Percentiles rank a stretch among this genome's conserved stretches.
These are phyloP conservation scores for Crambe crambe DNA, from an alignment of 37 sponge, comb jelly and placozoan genomes.

Conservation along the genomic window DNA sequence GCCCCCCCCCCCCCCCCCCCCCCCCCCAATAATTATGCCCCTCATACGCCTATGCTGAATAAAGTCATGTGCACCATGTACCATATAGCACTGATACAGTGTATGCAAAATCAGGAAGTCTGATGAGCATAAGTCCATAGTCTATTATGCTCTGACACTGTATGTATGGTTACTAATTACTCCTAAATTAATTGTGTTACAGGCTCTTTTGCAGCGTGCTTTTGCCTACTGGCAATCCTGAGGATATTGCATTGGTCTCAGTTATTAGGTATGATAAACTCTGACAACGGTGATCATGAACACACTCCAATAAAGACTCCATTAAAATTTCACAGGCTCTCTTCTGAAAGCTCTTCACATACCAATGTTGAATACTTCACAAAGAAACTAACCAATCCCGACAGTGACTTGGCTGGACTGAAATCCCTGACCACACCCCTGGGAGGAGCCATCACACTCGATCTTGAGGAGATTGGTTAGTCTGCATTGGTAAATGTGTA, in stretches of 20 bases:
- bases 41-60: no score
- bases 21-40: no score
- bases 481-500: no score
- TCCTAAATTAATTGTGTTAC: no score
- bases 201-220: constrained; percentile 45
- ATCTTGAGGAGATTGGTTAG: constrained; percentile 17
- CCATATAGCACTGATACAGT: no score
- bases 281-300: background rate
- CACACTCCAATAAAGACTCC: background rate
- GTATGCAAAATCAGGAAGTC: no score
- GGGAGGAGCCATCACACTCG: constrained; percentile 13
- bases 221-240: constrained; percentile 13
- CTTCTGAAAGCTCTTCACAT: background rate
- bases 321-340: no score
- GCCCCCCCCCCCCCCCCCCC: no score
- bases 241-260: constrained; percentile 33
- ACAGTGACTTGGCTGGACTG: background rate
- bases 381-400: constrained; percentile 4
- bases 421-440: background rate
- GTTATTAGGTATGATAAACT: constrained; percentile 30
- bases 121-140: no score
- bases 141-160: no score
- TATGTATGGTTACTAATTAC: no score
- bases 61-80: no score
- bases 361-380: constrained; percentile 31